Evolutionary conservation across 2,888 invertebrate genomes (phyloP).

Genomic region (Melanargia galathea): DNA sequence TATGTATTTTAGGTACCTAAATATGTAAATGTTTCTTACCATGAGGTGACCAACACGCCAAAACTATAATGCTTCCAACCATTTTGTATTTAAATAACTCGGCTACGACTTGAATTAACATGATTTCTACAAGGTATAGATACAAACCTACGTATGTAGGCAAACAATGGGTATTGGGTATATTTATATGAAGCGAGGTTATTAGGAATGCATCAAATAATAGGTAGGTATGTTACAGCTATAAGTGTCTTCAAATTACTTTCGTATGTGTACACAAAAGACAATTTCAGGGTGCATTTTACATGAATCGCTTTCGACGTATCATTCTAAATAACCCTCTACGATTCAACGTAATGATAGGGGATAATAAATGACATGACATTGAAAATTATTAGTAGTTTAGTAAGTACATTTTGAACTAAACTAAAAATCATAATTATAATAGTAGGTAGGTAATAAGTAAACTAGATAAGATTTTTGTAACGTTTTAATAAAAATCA

Average conservation of each 20-base stretch:
- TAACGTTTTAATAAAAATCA: no score
- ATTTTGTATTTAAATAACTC: conserved; percentile 61
- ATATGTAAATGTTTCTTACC: conserved; percentile 50
- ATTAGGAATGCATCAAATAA: conserved; percentile 17
- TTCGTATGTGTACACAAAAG: conserved; percentile 11
- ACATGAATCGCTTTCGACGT: conserved; percentile 18
- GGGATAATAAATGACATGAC: not conserved
- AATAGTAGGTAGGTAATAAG: no score
- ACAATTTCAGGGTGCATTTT: conserved; percentile 19
- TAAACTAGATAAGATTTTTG: no score
- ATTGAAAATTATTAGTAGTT: not conserved
- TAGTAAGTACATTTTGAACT: not conserved
- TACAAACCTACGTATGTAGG: not conserved
- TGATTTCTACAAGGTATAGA: conserved; percentile 36
- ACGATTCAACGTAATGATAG: conserved; percentile 9
- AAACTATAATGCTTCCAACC: conserved; percentile 57
- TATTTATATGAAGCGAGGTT: not conserved
- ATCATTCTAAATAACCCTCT: conserved; percentile 19
- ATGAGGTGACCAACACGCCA: conserved; percentile 56
- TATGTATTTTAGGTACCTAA: no score
- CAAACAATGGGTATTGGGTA: not conserved
- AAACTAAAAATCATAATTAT: not conserved
- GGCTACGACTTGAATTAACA: conserved; percentile 51
- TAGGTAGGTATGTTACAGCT: conserved; percentile 1
- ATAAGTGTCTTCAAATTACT: conserved; percentile 15